Evolutionary conservation across 2,113 vertebrate genomes (phyloP), one percentile per base, ranked within the genome.

Genomic region (Otus sunia): DNA sequence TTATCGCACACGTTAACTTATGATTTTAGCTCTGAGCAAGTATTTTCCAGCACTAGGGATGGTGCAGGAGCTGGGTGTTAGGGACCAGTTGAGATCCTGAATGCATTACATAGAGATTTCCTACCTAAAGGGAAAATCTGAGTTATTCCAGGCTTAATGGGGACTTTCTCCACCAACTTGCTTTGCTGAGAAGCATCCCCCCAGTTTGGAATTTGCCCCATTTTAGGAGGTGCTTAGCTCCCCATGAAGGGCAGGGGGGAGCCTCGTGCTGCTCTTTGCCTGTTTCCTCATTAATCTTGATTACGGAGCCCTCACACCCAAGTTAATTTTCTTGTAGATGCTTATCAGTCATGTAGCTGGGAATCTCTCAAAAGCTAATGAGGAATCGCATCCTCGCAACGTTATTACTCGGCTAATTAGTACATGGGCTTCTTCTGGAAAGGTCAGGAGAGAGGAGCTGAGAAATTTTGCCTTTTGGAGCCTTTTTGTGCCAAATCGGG

Each of bases 371-470:
- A 3, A 8, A 88, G 91, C 95, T 98, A 96, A 97, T 94, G 97
- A 98, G 97, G 96, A 96, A 90, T 92, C 66, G 17, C 58, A 75
- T 96, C 64, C 93, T 90, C 23, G 22, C 88, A 87, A 36, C 13
- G 17, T 88, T 97, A 94, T 97, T 96, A 93, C 90, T 85, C 21
- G 53, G 49, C 76, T 98, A 97, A 98, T 98, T 98, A 97, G 96
- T 39, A 76, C 91, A 62, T 7, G 26, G 92, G 27, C 75, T 96
- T 58, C 88, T 91, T 78, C 50, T 56, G 52, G 71, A 92, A 84
- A 95, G 88, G 91, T 96, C 82, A 64, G 86, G 47, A 49, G 55
- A 83, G 71, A 87, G 80, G 77, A 76, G 89, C 16, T 37, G 56
- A 59, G 76, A 62, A 63, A 64, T 49, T 29, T 66, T 58, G 15